These are phyloP conservation scores for Lasioglossum leucozonium DNA, from an alignment of 2,888 invertebrate species.

Conservation along the genomic window DNA sequence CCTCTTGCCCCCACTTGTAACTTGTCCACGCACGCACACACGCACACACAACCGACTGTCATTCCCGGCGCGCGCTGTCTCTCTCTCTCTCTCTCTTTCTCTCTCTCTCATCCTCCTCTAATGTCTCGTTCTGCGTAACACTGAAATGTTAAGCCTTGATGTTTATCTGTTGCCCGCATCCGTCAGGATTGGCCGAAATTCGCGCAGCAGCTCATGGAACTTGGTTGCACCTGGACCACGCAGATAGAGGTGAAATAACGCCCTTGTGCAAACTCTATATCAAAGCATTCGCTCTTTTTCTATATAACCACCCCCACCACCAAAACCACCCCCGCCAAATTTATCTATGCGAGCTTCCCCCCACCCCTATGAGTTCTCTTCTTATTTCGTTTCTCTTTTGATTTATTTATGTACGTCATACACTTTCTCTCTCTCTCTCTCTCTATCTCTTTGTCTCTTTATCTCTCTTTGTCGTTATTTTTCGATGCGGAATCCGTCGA, in stretches of 20 bases:
- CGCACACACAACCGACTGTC: neutral
- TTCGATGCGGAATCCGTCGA: neutral
- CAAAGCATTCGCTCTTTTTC: conserved; percentile 37
- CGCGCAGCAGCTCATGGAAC: conserved; percentile 94
- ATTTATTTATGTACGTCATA: neutral
- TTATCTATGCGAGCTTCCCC: neutral
- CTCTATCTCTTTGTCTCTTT: neutral
- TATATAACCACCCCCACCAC: neutral
- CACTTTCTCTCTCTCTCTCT: neutral
- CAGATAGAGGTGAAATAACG: conserved; percentile 89
- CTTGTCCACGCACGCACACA: conserved; percentile 2
- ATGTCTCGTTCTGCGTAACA: conserved; percentile 35
- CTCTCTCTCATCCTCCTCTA: conserved; percentile 1
- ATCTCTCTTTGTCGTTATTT: neutral
- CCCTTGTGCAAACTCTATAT: conserved; percentile 58
- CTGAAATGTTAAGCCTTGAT: conserved; percentile 67
- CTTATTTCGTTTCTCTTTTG: neutral
- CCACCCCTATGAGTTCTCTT: neutral
- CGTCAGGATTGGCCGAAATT: conserved; percentile 93
- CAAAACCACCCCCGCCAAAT: neutral
- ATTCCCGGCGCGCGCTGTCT: no score
- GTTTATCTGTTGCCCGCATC: conserved; percentile 83
- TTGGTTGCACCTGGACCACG: conserved; percentile 93
- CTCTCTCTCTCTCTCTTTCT: neutral
- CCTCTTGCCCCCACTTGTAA: neutral